A percentile compares a stretch with the other conserved stretches of the same genome.
Evolutionary conservation across 2,113 vertebrate genomes (phyloP).

Genomic region (Desmodus rotundus): DNA sequence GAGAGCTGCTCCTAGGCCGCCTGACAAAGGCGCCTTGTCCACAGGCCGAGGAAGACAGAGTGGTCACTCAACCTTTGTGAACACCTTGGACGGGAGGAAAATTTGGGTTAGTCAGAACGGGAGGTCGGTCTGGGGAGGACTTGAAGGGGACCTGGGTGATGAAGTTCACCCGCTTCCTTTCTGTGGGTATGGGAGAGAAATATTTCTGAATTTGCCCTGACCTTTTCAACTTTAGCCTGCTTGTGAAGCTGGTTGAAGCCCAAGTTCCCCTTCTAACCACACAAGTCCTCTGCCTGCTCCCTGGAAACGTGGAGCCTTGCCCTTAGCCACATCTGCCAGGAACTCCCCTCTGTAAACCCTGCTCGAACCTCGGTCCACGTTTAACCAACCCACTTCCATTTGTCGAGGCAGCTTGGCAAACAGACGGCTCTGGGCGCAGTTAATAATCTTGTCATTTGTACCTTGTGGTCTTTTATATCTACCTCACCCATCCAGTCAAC

Average conservation of each 20-base stretch:
- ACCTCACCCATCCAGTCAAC: background rate
- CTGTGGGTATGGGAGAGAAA: constrained; percentile 48
- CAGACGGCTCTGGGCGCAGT: background rate
- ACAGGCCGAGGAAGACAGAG: background rate
- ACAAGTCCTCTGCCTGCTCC: constrained; percentile 33
- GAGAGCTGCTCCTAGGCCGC: background rate
- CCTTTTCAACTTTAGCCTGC: constrained; percentile 49
- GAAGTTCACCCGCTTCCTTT: constrained; percentile 58
- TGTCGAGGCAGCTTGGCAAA: background rate
- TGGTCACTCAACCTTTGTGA: background rate
- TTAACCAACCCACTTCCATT: background rate
- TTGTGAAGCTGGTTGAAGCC: background rate
- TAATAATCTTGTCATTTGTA: constrained; percentile 45
- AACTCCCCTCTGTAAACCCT: constrained; percentile 10
- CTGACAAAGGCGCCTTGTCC: background rate
- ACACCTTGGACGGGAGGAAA: background rate
- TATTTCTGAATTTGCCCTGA: constrained; percentile 16
- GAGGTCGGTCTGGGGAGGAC: background rate
- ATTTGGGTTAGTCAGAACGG: background rate
- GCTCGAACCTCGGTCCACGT: constrained; percentile 7
- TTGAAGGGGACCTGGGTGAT: background rate
- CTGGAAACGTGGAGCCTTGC: background rate
- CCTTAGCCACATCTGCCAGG: background rate
- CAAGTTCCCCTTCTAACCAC: constrained; percentile 56
- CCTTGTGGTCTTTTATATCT: constrained; percentile 37